phyloP scores from a whole-genome alignment of 2,797 vertebrate species.

The Falco cherrug region DNA sequence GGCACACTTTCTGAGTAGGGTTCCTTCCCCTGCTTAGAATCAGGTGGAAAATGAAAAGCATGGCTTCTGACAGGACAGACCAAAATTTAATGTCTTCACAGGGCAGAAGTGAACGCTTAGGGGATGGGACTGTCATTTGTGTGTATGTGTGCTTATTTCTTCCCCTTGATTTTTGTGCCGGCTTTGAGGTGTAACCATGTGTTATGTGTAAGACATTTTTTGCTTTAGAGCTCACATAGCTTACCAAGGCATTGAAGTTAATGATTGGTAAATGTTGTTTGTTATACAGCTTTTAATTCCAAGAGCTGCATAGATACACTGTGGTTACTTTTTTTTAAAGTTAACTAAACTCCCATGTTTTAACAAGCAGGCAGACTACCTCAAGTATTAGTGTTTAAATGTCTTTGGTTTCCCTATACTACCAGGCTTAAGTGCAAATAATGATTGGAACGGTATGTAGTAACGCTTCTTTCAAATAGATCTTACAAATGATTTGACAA shows the following conservation, averaged over 20 bases:
- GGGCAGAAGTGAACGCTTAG: neutral
- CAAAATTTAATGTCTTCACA: accelerated
- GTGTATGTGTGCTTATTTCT: neutral
- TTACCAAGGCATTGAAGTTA: neutral
- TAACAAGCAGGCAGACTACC: neutral
- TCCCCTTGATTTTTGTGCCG: neutral
- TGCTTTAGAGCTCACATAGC: neutral
- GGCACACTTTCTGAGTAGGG: neutral
- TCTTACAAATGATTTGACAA: slow-evolving; percentile 18
- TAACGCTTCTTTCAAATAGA: neutral
- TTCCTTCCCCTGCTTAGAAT: neutral
- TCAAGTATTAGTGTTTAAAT: neutral
- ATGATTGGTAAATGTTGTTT: neutral
- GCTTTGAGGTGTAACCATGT: neutral
- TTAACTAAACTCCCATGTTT: neutral
- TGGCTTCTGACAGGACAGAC: neutral
- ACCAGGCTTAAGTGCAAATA: slow-evolving; percentile 26
- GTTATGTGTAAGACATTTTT: neutral
- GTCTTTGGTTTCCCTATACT: slow-evolving; percentile 17
- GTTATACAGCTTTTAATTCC: neutral
- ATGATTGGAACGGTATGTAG: neutral
- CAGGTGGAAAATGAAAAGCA: neutral
- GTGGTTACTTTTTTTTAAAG: neutral
- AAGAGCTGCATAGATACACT: neutral
- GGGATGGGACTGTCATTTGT: neutral